These are phyloP conservation scores for Nemapogon koenigi DNA, from an alignment of 2,888 invertebrate genomes.

Conservation along the genomic window DNA sequence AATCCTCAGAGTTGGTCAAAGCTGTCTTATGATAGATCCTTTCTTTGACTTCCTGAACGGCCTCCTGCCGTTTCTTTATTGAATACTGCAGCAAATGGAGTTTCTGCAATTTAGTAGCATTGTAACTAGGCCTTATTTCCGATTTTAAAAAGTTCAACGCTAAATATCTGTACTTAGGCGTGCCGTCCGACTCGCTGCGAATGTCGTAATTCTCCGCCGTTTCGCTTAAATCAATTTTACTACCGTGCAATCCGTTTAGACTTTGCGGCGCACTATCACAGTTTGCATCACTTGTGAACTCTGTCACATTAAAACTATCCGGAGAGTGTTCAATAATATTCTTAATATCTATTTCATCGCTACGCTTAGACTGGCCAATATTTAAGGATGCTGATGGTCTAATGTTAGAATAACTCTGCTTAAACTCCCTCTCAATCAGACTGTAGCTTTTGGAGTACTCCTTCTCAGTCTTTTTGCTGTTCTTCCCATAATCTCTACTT, in stretches of 20 bases:
- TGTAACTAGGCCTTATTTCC: conserved; percentile 77
- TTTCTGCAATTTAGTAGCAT: conserved; percentile 71
- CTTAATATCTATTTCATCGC: conserved; percentile 27
- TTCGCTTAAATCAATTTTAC: conserved; percentile 52
- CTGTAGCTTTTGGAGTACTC: conserved; percentile 59
- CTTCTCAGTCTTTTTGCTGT: conserved; percentile 38
- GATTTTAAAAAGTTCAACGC: conserved; percentile 59
- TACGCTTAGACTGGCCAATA: conserved; percentile 21
- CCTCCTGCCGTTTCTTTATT: conserved; percentile 71
- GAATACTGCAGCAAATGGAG: conserved; percentile 75
- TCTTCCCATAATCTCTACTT: conserved; percentile 32
- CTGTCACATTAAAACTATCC: conserved; percentile 41
- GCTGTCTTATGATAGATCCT: conserved; percentile 53
- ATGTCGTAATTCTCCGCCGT: conserved; percentile 54
- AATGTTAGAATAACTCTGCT: conserved; percentile 40
- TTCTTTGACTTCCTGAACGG: conserved; percentile 62
- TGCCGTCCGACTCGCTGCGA: conserved; percentile 38
- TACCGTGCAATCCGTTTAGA: conserved; percentile 34
- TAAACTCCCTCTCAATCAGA: conserved; percentile 45
- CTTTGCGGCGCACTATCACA: conserved; percentile 38
- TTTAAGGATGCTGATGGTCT: conserved; percentile 41
- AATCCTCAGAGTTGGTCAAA: conserved; percentile 28
- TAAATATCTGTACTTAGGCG: conserved; percentile 48
- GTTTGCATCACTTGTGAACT: conserved; percentile 31
- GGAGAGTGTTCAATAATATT: conserved; percentile 54